Evolutionary conservation across 2,113 vertebrate genomes (phyloP), one percentile per base, ranked within the genome.

Genomic region (Empidonax traillii): DNA sequence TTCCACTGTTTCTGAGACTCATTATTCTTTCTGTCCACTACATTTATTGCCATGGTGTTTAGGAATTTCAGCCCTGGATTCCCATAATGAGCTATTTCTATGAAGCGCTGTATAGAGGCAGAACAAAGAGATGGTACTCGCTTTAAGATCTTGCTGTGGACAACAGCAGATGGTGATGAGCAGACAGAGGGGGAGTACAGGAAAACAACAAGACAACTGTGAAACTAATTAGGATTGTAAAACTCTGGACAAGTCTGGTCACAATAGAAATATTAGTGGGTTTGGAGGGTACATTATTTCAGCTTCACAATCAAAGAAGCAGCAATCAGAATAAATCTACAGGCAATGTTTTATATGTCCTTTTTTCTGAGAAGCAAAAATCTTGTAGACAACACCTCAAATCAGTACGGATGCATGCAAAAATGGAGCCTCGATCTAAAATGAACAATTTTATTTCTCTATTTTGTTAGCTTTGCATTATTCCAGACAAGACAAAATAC

Each of bases 161-260:
- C 33, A 76, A 93, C 80, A 97, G 95, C 95, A 97, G 96, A 97
- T 96, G 95, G 95, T 95, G 95, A 96, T 87, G 91, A 94, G 86
- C 90, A 94, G 95, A 90, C 88, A 97, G 94, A 96, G 94, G 94
- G 95, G 91, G 95, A 95, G 91, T 95, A 68, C 84, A 92, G 91
- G 94, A 95, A 97, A 97, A 96, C 95, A 97, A 96, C 20, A 96
- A 90, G 95, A 96, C 96, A 94, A 97, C 94, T 97, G 95, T 96
- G 95, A 97, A 96, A 96, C 91, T 97, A 97, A 97, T 96, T 97
- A 95, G 93, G 91, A 94, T 94, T 92, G 94, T 97, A 97, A 96
- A 97, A 93, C 93, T 94, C 94, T 91, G 95, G 94, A 94, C 94
- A 93, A 93, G 95, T 68, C 89, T 94, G 93, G 94, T 91, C 84